phyloP scores from a whole-genome alignment of 2,888 invertebrate species.

The Malacosoma neustria region DNA sequence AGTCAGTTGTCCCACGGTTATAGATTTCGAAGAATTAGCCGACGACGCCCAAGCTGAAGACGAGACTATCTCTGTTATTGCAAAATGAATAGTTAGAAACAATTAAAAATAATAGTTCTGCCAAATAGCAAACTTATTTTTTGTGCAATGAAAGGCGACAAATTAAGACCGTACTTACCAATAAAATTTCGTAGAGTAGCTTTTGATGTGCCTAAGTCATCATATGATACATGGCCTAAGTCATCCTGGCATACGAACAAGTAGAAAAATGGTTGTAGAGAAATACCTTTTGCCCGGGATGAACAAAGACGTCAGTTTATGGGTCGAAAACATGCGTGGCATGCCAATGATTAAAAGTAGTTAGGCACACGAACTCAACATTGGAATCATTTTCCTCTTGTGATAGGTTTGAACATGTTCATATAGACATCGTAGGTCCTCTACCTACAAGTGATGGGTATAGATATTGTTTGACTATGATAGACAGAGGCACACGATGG shows the following conservation, averaged over 20 bases:
- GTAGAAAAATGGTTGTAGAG: slow-evolving; percentile 1
- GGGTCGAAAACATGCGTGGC: slow-evolving; percentile 8
- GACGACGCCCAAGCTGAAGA: no score
- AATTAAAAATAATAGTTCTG: background rate
- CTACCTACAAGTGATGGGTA: background rate
- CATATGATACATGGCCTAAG: slow-evolving; percentile 13
- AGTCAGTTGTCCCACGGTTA: slow-evolving; percentile 5
- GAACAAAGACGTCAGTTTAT: slow-evolving; percentile 5
- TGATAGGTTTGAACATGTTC: no score
- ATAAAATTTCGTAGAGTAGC: slow-evolving; percentile 8
- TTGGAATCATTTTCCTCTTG: no score
- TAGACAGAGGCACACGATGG: background rate
- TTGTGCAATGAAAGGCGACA: background rate
- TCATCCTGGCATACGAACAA: slow-evolving; percentile 11
- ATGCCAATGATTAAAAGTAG: slow-evolving; percentile 7
- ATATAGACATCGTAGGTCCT: no score
- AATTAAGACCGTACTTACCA: slow-evolving; percentile 15
- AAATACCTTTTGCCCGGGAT: slow-evolving; percentile 9
- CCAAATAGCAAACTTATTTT: background rate
- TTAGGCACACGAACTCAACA: slow-evolving; percentile 1
- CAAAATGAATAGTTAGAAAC: background rate
- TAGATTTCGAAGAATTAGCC: slow-evolving; percentile 11
- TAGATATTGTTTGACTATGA: background rate
- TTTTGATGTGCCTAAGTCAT: no score
- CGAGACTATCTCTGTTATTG: slow-evolving; percentile 4